These are phyloP conservation scores for Naso thynnoides DNA, from an alignment of 2,797 vertebrate species.

Conservation along the genomic window DNA sequence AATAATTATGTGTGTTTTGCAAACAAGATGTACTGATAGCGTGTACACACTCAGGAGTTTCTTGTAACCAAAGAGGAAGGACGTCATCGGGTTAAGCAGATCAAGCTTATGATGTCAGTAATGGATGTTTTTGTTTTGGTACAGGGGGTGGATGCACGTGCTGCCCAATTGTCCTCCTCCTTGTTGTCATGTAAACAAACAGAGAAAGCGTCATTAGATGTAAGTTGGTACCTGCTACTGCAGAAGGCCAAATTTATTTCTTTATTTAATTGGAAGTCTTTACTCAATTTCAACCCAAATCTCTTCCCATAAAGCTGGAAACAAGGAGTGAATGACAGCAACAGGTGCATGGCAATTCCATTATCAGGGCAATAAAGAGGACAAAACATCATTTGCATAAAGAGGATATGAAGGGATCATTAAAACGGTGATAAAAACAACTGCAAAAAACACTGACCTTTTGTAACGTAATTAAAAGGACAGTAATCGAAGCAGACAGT, in stretches of 20 bases:
- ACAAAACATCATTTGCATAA: slow-evolving; percentile 1
- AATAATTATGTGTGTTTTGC: neutral
- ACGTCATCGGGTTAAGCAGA: slow-evolving; percentile 25
- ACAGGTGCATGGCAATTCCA: neutral
- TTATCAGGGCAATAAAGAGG: neutral
- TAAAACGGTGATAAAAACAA: neutral
- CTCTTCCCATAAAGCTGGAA: slow-evolving; percentile 3
- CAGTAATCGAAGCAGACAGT: neutral
- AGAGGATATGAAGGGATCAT: neutral
- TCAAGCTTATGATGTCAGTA: slow-evolving; percentile 3
- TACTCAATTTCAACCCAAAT: neutral
- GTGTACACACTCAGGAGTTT: neutral
- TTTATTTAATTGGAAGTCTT: neutral
- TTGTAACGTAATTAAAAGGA: neutral
- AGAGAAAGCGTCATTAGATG: slow-evolving; percentile 22
- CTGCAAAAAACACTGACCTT: neutral
- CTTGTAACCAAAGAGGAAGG: slow-evolving; percentile 15
- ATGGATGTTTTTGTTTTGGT: slow-evolving; percentile 44
- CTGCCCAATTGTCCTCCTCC: neutral
- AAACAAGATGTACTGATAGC: slow-evolving; percentile 28
- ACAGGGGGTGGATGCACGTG: slow-evolving; percentile 4
- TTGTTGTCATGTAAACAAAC: slow-evolving; percentile 37
- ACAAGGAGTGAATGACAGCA: neutral
- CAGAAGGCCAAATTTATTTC: neutral
- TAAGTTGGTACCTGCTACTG: slow-evolving; percentile 1